Conservation (phyloP, 2,888 invertebrate genomes). For the Dicyrtoma fusca region DNA sequence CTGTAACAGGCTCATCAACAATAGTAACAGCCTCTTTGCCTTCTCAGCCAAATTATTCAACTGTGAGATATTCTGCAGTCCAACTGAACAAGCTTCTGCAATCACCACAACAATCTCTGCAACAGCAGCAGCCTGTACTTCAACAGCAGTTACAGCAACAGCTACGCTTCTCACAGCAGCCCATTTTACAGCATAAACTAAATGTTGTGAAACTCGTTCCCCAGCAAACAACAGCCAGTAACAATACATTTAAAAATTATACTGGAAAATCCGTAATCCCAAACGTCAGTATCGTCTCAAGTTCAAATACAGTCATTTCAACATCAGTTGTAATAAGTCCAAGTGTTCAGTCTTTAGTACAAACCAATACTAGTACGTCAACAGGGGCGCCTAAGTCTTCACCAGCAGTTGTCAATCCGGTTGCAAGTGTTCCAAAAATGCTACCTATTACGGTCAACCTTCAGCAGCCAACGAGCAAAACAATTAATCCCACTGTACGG, state of each 20-base stretch:
- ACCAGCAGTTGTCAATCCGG: constrained; percentile 7
- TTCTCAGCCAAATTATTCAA: constrained; percentile 1
- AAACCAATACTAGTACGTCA: constrained; percentile 21
- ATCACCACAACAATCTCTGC: constrained; percentile 9
- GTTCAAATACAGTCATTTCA: constrained; percentile 26
- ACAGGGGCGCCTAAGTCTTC: constrained; percentile 10
- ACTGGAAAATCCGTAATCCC: constrained; percentile 3
- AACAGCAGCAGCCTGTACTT: background rate
- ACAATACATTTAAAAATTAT: background rate
- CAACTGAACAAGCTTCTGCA: constrained; percentile 24
- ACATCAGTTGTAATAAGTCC: constrained; percentile 6
- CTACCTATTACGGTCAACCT: constrained; percentile 26
- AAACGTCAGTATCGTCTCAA: constrained; percentile 22
- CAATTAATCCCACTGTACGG: background rate
- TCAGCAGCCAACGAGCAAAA: background rate
- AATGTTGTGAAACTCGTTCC: constrained; percentile 36
- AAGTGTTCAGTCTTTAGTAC: constrained; percentile 32
- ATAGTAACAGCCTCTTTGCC: constrained; percentile 7
- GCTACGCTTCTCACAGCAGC: background rate
- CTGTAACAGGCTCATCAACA: constrained; percentile 28
- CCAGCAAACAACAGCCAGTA: constrained; percentile 5
- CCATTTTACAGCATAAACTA: constrained; percentile 21
- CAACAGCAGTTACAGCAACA: constrained; percentile 2
- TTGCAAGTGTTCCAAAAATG: constrained; percentile 22
- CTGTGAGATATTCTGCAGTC: constrained; percentile 16